Percentiles rank a stretch among this genome's conserved stretches.
These are phyloP conservation scores for Andricus quercusramuli DNA, from an alignment of 2,888 invertebrate species.

Conservation along the genomic window DNA sequence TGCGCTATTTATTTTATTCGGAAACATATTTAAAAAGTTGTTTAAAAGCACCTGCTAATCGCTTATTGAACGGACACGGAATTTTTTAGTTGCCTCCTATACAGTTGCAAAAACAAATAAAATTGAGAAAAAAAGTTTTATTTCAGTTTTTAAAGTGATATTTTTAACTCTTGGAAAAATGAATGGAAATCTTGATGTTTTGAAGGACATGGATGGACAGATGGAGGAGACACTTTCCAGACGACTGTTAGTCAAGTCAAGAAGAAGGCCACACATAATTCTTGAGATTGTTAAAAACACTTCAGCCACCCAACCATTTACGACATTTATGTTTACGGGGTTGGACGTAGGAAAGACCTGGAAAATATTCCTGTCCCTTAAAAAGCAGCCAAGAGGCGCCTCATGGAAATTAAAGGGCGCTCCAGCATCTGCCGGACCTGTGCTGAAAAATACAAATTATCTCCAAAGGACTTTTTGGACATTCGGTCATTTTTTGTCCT, in stretches of 20 bases:
- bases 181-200: constrained; percentile 3
- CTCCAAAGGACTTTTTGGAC: constrained; percentile 18
- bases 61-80: no score
- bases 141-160: no score
- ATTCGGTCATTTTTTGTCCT: constrained; percentile 12
- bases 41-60: no score
- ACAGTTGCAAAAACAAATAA: no score
- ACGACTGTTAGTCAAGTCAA: constrained; percentile 50
- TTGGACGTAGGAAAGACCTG: constrained; percentile 49
- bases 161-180: not conserved
- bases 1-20: no score
- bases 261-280: constrained; percentile 64
- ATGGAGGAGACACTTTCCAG: constrained; percentile 71
- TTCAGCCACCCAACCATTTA: constrained; percentile 52
- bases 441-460: constrained; percentile 34
- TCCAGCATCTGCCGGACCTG: constrained; percentile 38
- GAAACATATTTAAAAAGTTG: no score
- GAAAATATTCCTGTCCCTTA: constrained; percentile 55
- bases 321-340: constrained; percentile 10
- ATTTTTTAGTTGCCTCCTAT: no score
- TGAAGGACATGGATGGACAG: constrained; percentile 50
- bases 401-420: constrained; percentile 48
- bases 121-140: no score
- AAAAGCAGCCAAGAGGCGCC: constrained; percentile 36
- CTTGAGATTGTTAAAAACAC: constrained; percentile 70